Conservation (phyloP, 2,113 vertebrate species). For the Lampris incognitus region DNA sequence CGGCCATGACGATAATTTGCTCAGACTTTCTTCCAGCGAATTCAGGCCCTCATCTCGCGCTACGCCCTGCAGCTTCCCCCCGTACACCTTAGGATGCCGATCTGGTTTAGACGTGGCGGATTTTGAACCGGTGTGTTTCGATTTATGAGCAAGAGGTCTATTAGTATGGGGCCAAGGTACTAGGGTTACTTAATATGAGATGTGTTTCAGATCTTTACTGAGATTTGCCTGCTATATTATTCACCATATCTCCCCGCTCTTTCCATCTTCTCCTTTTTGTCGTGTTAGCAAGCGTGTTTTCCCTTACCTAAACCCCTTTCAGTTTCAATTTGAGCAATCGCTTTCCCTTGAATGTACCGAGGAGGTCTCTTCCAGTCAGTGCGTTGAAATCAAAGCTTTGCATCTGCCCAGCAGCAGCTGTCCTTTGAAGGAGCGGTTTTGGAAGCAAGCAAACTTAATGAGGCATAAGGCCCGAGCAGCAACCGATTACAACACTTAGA, state of each 20-base stretch:
- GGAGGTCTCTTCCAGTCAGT: slow-evolving; percentile 30
- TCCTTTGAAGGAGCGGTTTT: slow-evolving; percentile 34
- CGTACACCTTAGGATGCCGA: no score
- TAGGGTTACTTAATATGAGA: no score
- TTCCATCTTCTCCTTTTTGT: neutral
- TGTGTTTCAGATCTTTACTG: neutral
- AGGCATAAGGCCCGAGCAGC: slow-evolving; percentile 39
- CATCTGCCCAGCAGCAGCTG: slow-evolving; percentile 29
- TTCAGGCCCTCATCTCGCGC: no score
- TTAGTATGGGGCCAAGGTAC: neutral
- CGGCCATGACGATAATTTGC: no score
- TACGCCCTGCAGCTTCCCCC: no score
- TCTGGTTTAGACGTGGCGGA: no score
- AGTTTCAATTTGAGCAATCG: slow-evolving; percentile 45
- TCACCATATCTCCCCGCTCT: neutral
- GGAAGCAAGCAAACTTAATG: slow-evolving; percentile 46
- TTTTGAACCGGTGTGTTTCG: no score
- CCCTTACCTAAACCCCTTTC: slow-evolving; percentile 9
- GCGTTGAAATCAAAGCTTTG: slow-evolving; percentile 49
- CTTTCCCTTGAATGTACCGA: slow-evolving; percentile 29
- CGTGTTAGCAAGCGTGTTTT: neutral
- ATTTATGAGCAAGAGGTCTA: slow-evolving; percentile 3
- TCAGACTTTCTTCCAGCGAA: no score
- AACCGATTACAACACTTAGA: slow-evolving; percentile 57
- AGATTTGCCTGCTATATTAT: neutral